phyloP scores from a whole-genome alignment of 2,113 vertebrate species.

The Lutjanus erythropterus region DNA sequence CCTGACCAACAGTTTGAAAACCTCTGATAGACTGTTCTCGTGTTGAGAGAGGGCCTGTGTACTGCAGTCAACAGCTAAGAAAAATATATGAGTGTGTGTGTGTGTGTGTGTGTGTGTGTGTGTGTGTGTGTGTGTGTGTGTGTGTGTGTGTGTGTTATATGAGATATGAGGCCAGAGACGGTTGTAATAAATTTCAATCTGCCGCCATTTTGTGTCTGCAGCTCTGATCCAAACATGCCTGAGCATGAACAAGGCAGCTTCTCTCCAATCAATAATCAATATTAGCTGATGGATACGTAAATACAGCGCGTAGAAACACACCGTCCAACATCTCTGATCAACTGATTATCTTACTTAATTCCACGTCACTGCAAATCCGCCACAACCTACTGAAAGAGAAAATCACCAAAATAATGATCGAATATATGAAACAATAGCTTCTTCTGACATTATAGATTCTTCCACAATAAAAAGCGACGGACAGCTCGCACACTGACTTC shows the following conservation, averaged over 20 bases:
- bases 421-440: too few species aligned
- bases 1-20: too few species aligned
- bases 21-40: too few species aligned
- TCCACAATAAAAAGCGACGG: too few species aligned
- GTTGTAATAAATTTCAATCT: conserved; percentile 41
- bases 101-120: too few species aligned
- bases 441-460: too few species aligned
- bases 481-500: too few species aligned
- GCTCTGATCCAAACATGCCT: conserved; percentile 14
- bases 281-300: neutral
- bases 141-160: neutral
- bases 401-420: neutral
- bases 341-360: neutral
- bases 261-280: neutral
- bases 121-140: neutral
- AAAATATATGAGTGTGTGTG: neutral
- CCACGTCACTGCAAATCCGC: neutral
- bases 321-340: neutral
- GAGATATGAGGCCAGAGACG: conserved; percentile 38
- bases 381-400: neutral
- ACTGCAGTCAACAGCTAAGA: too few species aligned
- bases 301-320: neutral
- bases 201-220: conserved; percentile 71
- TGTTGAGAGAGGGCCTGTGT: too few species aligned
- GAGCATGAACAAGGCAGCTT: neutral